phyloP scores from a whole-genome alignment of 2,888 invertebrate species.

The Mystacides longicornis region DNA sequence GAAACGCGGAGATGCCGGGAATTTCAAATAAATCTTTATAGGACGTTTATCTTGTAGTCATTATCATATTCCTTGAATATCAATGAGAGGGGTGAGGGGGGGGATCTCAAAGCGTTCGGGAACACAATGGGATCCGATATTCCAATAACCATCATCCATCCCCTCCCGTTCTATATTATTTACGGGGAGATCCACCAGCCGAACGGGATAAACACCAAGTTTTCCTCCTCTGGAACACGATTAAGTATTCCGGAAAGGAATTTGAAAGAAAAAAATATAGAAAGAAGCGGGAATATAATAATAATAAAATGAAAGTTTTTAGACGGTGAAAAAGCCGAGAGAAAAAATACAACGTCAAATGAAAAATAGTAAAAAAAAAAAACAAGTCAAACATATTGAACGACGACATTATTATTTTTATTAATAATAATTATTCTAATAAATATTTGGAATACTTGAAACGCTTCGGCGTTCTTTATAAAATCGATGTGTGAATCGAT shows the following conservation, averaged over 20 bases:
- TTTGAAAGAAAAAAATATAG: neutral
- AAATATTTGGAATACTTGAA: too few species aligned
- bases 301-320: neutral
- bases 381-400: too few species aligned
- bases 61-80: conserved; percentile 27
- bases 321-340: too few species aligned
- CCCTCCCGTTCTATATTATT: conserved; percentile 19
- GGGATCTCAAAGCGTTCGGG: neutral
- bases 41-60: conserved; percentile 26
- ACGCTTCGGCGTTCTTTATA: too few species aligned
- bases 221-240: conserved; percentile 19
- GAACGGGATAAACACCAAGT: conserved; percentile 26
- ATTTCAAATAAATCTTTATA: conserved; percentile 26
- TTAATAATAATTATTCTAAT: too few species aligned
- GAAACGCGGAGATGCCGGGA: conserved; percentile 24
- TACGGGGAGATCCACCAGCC: conserved; percentile 24
- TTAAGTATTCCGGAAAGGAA: conserved; percentile 20
- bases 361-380: too few species aligned
- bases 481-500: too few species aligned
- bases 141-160: neutral
- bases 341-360: too few species aligned
- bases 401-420: too few species aligned
- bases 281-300: neutral
- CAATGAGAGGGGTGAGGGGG: conserved; percentile 22
- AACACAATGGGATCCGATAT: neutral